phyloP scores from a whole-genome alignment of 92 coral and sea anemone species.

The Epizoanthus ramosus region DNA sequence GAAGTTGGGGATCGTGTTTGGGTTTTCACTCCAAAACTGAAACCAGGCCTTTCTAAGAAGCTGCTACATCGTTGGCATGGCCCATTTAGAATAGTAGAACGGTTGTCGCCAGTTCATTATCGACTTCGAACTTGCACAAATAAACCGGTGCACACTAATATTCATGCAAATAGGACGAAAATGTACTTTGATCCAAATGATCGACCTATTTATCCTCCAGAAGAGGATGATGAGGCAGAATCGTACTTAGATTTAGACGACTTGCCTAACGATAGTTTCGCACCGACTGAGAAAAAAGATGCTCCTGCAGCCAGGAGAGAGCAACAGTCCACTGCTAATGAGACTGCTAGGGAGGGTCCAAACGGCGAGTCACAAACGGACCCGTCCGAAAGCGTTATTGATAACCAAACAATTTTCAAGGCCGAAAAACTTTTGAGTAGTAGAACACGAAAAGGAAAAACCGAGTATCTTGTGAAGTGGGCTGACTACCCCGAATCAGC shows the following conservation, averaged over 20 bases:
- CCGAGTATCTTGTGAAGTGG: background rate
- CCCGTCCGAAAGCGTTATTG: background rate
- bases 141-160: slow-evolving; percentile 43
- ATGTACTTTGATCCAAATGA: slow-evolving; percentile 49
- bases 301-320: too few species aligned
- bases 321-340: too few species aligned
- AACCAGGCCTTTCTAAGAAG: slow-evolving; percentile 16
- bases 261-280: slow-evolving; percentile 35
- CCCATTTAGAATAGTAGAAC: slow-evolving; percentile 52
- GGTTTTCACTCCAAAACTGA: slow-evolving; percentile 30
- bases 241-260: slow-evolving; percentile 10
- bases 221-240: background rate
- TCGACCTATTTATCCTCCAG: slow-evolving; percentile 49
- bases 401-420: background rate
- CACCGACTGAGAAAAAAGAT: too few species aligned
- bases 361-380: too few species aligned
- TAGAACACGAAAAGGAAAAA: background rate
- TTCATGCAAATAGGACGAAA: slow-evolving; percentile 62
- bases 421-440: background rate
- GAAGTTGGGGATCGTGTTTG: slow-evolving; percentile 37
- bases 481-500: background rate
- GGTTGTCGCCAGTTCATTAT: slow-evolving; percentile 56
- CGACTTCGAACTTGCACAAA: slow-evolving; percentile 41
- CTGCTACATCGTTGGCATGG: slow-evolving; percentile 34
- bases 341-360: too few species aligned